Conservation (phyloP, 2,113 vertebrate species). For the Varanus salvator region DNA sequence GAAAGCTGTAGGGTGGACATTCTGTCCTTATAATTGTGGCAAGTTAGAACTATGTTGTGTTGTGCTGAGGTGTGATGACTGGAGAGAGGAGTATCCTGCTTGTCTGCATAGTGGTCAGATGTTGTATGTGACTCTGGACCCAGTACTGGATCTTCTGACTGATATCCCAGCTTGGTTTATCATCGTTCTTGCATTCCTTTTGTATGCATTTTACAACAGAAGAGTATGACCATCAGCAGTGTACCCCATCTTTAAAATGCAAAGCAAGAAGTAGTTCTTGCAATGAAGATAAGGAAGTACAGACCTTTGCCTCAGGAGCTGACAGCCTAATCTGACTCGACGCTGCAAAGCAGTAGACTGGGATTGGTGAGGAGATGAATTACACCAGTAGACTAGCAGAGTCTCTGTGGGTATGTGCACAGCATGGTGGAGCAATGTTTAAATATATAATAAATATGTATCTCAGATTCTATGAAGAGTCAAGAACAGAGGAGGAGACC, state of each 20-base stretch:
- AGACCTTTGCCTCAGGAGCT: conserved; percentile 37
- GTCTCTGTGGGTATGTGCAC: conserved; percentile 27
- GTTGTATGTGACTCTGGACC: neutral
- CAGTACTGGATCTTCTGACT: neutral
- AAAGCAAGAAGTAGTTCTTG: conserved; percentile 18
- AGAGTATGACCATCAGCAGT: neutral
- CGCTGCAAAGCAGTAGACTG: conserved; percentile 5
- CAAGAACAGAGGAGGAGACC: conserved; percentile 65
- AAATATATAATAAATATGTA: conserved; percentile 43
- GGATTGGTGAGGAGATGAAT: conserved; percentile 47
- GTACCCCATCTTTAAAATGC: neutral
- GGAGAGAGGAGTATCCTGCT: neutral
- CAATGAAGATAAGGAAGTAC: conserved; percentile 2
- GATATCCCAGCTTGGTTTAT: neutral
- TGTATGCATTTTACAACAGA: neutral
- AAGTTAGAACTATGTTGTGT: neutral
- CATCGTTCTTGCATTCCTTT: neutral
- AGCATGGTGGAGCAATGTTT: conserved; percentile 51
- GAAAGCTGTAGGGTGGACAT: neutral
- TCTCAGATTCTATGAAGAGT: conserved; percentile 63
- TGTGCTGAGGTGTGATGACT: neutral
- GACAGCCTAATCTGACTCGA: neutral
- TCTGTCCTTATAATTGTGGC: neutral
- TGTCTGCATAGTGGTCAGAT: neutral
- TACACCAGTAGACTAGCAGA: conserved; percentile 11